A percentile compares a stretch with the other conserved stretches of the same genome.
phyloP scores from a whole-genome alignment of 2,797 vertebrate genomes.

The Labroides dimidiatus region DNA sequence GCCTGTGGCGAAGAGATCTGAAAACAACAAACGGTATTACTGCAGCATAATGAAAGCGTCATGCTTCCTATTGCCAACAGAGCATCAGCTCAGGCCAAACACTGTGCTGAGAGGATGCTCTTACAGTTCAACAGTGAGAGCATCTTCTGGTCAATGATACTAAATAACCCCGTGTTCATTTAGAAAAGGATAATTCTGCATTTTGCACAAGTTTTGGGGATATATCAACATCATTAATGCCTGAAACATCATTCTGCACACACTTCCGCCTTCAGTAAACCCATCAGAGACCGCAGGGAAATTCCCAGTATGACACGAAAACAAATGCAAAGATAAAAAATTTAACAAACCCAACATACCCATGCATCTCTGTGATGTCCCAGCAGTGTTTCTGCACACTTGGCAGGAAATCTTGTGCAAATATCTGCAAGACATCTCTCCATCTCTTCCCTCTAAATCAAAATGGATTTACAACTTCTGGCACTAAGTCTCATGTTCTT shows the following conservation, averaged over 20 bases:
- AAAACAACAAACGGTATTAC: slow-evolving; percentile 49
- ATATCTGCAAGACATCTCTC: slow-evolving; percentile 47
- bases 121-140: slow-evolving; percentile 4
- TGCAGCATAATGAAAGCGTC: slow-evolving; percentile 51
- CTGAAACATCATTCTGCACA: slow-evolving; percentile 10
- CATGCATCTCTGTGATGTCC: slow-evolving; percentile 47
- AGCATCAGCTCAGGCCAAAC: slow-evolving; percentile 28
- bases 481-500: slow-evolving; percentile 11
- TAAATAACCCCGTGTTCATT: slow-evolving; percentile 9
- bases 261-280: neutral
- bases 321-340: slow-evolving; percentile 19
- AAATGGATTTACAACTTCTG: slow-evolving; percentile 21
- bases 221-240: slow-evolving; percentile 7
- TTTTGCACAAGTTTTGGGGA: slow-evolving; percentile 13
- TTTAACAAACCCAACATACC: slow-evolving; percentile 40
- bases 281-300: neutral
- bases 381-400: slow-evolving; percentile 37
- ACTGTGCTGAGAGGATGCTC: slow-evolving; percentile 32
- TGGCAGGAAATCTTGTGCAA: slow-evolving; percentile 51
- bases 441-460: slow-evolving; percentile 27
- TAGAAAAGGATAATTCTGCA: neutral
- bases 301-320: neutral
- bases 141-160: neutral
- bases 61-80: slow-evolving; percentile 43
- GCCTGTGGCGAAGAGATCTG: slow-evolving; percentile 45